phyloP scores from a whole-genome alignment of 2,888 invertebrate species.

The Yponomeuta malinellus region DNA sequence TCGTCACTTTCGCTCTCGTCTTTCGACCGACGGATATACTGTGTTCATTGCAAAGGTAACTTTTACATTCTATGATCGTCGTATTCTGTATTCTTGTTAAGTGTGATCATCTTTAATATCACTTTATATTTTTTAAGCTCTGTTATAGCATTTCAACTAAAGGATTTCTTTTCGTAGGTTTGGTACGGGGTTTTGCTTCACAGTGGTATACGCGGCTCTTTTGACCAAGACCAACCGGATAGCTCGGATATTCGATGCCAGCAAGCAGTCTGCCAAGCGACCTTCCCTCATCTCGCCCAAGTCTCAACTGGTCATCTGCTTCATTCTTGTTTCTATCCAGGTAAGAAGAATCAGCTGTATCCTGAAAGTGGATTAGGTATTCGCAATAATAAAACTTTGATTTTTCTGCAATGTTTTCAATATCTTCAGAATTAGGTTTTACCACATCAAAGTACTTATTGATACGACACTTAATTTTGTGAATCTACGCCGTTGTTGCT shows the following conservation, averaged over 20 bases:
- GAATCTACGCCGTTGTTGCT: too few relatives aligned
- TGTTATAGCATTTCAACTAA: too few relatives aligned
- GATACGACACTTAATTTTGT: too few relatives aligned
- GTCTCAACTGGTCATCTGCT: slow-evolving; percentile 92
- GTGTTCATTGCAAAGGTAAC: slow-evolving; percentile 91
- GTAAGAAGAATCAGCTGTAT: slow-evolving; percentile 48
- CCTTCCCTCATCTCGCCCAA: slow-evolving; percentile 94
- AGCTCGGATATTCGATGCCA: slow-evolving; percentile 95
- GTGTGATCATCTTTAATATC: too few relatives aligned
- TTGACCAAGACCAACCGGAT: slow-evolving; percentile 98
- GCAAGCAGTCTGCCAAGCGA: slow-evolving; percentile 93
- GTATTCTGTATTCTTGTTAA: neutral
- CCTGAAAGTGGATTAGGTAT: neutral
- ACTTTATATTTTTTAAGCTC: too few relatives aligned
- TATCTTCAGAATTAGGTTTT: too few relatives aligned
- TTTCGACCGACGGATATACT: slow-evolving; percentile 90
- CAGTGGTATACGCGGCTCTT: slow-evolving; percentile 96
- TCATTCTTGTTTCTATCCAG: slow-evolving; percentile 90
- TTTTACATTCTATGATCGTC: neutral
- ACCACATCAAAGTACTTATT: too few relatives aligned
- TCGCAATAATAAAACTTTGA: neutral
- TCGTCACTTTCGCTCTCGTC: slow-evolving; percentile 93
- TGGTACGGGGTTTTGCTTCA: slow-evolving; percentile 94
- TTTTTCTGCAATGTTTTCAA: too few relatives aligned
- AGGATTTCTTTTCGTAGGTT: slow-evolving; percentile 68